Evolutionary conservation across 1,140 invertebrate genomes (phyloP).

Genomic region (Pemphigus obesinymphae): DNA sequence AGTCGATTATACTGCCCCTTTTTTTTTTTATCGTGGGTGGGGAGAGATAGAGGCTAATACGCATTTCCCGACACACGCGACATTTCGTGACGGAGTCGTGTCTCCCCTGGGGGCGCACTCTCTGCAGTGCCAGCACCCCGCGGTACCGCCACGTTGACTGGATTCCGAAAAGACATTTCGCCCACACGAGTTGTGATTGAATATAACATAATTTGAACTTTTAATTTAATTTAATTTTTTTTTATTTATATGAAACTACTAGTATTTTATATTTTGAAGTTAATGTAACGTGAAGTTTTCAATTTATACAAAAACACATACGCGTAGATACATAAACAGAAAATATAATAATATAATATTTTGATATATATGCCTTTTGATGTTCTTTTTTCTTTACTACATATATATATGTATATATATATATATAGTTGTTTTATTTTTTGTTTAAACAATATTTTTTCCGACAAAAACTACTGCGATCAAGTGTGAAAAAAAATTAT

Average conservation of each 20-base stretch:
- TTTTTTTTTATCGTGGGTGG: neutral
- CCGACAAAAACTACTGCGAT: too few relatives aligned
- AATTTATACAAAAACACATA: too few relatives aligned
- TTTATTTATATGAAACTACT: too few relatives aligned
- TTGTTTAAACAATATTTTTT: neutral
- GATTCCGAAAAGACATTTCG: neutral
- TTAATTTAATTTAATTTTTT: neutral
- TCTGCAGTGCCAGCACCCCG: neutral
- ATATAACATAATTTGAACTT: neutral
- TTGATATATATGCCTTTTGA: neutral
- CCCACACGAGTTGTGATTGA: neutral
- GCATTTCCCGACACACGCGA: constrained; percentile 1
- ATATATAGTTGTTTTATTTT: too few relatives aligned
- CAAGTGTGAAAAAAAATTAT: too few relatives aligned
- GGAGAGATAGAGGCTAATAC: neutral
- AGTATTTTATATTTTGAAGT: too few relatives aligned
- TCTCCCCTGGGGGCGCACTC: neutral
- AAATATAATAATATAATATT: too few relatives aligned
- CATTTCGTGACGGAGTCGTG: neutral
- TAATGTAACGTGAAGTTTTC: neutral
- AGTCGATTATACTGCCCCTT: neutral
- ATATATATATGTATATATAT: too few relatives aligned
- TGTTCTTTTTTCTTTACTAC: neutral
- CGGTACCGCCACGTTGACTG: neutral
- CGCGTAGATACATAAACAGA: too few relatives aligned